phyloP scores from a whole-genome alignment of 2,888 invertebrate species.

The Drosophila meridionalis region DNA sequence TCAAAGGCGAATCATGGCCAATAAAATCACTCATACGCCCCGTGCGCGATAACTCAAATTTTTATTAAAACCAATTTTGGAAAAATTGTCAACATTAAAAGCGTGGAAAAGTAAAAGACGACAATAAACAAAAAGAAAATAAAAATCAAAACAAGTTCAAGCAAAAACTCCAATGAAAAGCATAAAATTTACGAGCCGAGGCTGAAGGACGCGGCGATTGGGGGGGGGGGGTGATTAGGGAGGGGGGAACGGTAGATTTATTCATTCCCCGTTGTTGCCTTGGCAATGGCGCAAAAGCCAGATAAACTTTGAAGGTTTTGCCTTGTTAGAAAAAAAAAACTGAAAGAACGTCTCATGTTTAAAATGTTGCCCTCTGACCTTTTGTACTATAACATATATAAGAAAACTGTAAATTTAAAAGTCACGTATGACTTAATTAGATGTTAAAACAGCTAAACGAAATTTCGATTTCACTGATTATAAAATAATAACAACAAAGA shows the following conservation, averaged over 20 bases:
- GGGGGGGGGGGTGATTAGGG: too few relatives aligned
- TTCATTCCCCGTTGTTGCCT: slow-evolving; percentile 43
- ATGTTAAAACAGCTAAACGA: background rate
- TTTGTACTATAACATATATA: slow-evolving; percentile 7
- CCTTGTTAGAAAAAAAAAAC: slow-evolving; percentile 8
- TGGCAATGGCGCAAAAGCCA: slow-evolving; percentile 55
- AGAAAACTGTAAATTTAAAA: background rate
- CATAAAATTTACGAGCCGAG: slow-evolving; percentile 46
- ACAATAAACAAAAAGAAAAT: slow-evolving; percentile 3
- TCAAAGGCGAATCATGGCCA: slow-evolving; percentile 3
- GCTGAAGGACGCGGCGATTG: background rate
- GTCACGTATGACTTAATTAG: slow-evolving; percentile 6
- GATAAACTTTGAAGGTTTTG: slow-evolving; percentile 56
- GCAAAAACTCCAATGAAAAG: slow-evolving; percentile 47
- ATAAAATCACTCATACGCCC: slow-evolving; percentile 46
- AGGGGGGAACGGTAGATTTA: background rate
- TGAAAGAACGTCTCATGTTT: slow-evolving; percentile 41
- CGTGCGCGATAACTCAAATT: slow-evolving; percentile 39
- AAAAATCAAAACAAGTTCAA: slow-evolving; percentile 48
- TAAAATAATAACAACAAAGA: background rate
- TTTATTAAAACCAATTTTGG: slow-evolving; percentile 38
- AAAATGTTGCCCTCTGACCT: slow-evolving; percentile 37
- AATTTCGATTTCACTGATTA: slow-evolving; percentile 4
- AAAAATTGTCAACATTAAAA: slow-evolving; percentile 36
- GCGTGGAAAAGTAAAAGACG: slow-evolving; percentile 10